phyloP scores from a whole-genome alignment of 1,140 invertebrate species.

The Lordiphosa clarofinis region DNA sequence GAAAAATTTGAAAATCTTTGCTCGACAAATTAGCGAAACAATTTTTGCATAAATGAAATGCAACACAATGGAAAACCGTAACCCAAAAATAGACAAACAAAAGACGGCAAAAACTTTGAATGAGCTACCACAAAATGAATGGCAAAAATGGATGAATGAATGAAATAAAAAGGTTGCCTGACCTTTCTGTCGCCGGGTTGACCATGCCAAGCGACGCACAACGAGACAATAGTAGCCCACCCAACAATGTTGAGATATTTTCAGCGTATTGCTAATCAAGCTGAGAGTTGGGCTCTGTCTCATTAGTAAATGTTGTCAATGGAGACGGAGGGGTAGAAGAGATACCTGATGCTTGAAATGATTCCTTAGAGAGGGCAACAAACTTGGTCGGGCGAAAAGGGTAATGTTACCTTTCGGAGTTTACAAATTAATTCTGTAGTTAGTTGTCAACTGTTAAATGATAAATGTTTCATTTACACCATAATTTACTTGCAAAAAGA shows the following conservation, averaged over 20 bases:
- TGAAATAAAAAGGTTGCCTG: slow-evolving; percentile 28
- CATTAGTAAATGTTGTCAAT: slow-evolving; percentile 5
- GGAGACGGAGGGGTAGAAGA: not conserved
- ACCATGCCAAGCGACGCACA: slow-evolving; percentile 13
- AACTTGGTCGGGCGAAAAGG: not conserved
- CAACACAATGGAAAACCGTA: slow-evolving; percentile 29
- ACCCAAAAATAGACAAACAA: slow-evolving; percentile 71
- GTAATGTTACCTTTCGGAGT: no score
- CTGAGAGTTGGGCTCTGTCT: slow-evolving; percentile 5
- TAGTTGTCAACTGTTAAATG: no score
- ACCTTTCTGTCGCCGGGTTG: slow-evolving; percentile 31
- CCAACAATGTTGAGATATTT: slow-evolving; percentile 15
- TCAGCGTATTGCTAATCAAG: slow-evolving; percentile 34
- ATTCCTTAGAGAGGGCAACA: not conserved
- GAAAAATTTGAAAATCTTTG: slow-evolving; percentile 43
- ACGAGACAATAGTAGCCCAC: slow-evolving; percentile 27
- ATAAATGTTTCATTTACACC: no score
- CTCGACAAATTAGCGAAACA: slow-evolving; percentile 56
- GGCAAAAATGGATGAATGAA: slow-evolving; percentile 22
- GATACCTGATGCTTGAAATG: not conserved
- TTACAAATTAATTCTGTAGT: no score
- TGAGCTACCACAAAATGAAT: slow-evolving; percentile 30
- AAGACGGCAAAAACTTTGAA: slow-evolving; percentile 21
- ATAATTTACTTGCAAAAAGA: no score
- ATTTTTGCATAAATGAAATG: slow-evolving; percentile 56